A percentile compares a stretch with the other conserved stretches of the same genome.
Conservation (phyloP, 2,888 invertebrate species). For the Microctonus brassicae region DNA sequence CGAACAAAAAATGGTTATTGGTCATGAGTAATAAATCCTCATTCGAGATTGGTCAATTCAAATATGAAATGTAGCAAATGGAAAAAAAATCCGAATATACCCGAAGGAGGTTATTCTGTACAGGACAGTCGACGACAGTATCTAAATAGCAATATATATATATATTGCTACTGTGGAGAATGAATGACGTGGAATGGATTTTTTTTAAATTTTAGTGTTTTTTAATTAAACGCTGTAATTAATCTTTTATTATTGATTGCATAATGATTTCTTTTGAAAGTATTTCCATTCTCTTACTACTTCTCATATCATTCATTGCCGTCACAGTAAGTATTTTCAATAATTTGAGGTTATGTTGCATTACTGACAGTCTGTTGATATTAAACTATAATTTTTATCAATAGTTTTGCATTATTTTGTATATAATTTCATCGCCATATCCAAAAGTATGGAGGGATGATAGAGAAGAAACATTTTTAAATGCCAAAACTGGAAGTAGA, state of each 20-base stretch:
- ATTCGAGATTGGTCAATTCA: too few relatives aligned
- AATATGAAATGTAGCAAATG: too few relatives aligned
- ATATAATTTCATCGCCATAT: constrained; percentile 76
- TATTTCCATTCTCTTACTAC: constrained; percentile 29
- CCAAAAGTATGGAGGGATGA: constrained; percentile 78
- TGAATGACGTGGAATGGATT: constrained; percentile 49
- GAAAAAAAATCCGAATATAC: too few relatives aligned
- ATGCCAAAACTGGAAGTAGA: constrained; percentile 73
- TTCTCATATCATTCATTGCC: constrained; percentile 31
- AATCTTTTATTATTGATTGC: neutral
- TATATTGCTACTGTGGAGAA: neutral
- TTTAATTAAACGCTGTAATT: neutral
- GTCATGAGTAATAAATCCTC: too few relatives aligned
- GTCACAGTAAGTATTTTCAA: constrained; percentile 40
- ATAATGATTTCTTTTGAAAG: constrained; percentile 45
- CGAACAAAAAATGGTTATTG: too few relatives aligned
- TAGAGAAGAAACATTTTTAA: constrained; percentile 82
- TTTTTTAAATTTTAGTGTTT: constrained; percentile 12
- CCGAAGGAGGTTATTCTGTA: too few relatives aligned
- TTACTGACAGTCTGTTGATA: neutral
- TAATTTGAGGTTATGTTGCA: constrained; percentile 40
- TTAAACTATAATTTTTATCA: constrained; percentile 19
- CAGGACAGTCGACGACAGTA: too few relatives aligned
- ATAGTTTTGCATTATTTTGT: constrained; percentile 76
- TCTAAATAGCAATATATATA: neutral